Evolutionary conservation across 2,797 vertebrate species (phyloP), one percentile per base, ranked within the genome.

Genomic region (Percopsis omiscomaycus): DNA sequence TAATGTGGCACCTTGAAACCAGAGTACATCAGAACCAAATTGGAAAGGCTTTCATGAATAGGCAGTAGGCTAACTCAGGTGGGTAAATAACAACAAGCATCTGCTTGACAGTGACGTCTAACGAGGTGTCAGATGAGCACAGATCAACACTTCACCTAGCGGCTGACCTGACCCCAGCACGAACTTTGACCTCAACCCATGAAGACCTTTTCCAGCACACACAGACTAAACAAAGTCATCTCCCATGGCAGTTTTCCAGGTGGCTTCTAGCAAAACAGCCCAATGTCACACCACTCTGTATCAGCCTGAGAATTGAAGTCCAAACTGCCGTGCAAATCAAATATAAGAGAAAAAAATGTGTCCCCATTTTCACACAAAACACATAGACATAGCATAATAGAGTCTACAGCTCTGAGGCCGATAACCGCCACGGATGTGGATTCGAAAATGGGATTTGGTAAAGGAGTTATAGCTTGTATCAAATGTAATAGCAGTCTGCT

Each of bases 381-480:
- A 45, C 29, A 54, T 6, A 45, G 59, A 51, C 48, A 61, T 37
- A 37, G 37, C 5, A 61, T 14, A 13, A 50, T 22, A 28, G 27
- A 32, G 45, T 53, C 13, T 22, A 9, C 15, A 22, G 30, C 37
- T 45, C 22, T 45, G 60, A 62, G 27, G 9, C 9, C n/a, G 50
- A 62, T 62, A 62, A 62, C 49, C 37, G 60, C 32, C n/a, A 3
- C 9, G 15, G 29, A 22, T 44, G 50, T 4, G 15, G 60, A 62
- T 14, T 59, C 22, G 45, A 47, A 48, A 59, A 48, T 30, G 22
- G 45, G 22, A 48, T 58, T 59, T 48, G 28, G 28, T 29, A 56
- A 13, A 27, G 37, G 13, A 45, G 60, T 16, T 9, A 45, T 10
- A 28, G 37, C 37, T 29, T 44, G 16, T 44, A 62, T 45, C 5